Base-by-base conservation (phyloP, 2,797 vertebrate species). In the Serranus cabrilla region DNA sequence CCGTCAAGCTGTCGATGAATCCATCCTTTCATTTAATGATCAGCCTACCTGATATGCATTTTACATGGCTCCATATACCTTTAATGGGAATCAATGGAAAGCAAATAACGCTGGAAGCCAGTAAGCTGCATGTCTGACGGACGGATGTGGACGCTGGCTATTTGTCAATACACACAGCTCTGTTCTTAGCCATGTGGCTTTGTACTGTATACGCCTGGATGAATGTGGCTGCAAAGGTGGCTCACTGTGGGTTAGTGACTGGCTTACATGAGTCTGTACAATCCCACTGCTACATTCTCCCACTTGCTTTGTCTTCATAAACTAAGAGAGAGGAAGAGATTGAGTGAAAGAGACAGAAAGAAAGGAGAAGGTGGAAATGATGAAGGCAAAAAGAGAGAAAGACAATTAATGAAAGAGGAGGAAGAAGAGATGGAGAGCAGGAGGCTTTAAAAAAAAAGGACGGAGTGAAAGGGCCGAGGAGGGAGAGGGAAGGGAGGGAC, bases 1-100 rank as follows among this genome's bases (percentile, higher is more conserved):
- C 94, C 93, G 92, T 96, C 95, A 94, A 94, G 85, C 92, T 95
- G 94, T 94, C 94, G 84, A 95, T 95, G 93, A 93, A 93, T 94
- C 93, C 85, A 94, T 95, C 83, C 89, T 85, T 91, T 93, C 89
- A 92, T 92, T 92, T 93, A 94, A 93, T 87, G 93, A 94, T 94
- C 90, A 87, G 89, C 82, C 87, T 83, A 91, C 89, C 90, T 91
- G 87, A 94, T 94, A 91, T 93, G 92, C 94, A 94, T 94, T 94
- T 92, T 92, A 90, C 89, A 86, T 82, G 90, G 91, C 89, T 87
- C 91, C 91, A 87, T 90, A 86, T 89, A 89, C 86, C 90, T 93
- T 91, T 93, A 95, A 93, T 92, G 92, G 92, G 87, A 94, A 95
- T 95, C 94, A 87, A 93, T 95, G 87, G 85, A 82, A 91, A 90